Evolutionary conservation across 2,797 vertebrate species (phyloP), one percentile per base, ranked within the genome.

Genomic region (Sebastes iracundus): DNA sequence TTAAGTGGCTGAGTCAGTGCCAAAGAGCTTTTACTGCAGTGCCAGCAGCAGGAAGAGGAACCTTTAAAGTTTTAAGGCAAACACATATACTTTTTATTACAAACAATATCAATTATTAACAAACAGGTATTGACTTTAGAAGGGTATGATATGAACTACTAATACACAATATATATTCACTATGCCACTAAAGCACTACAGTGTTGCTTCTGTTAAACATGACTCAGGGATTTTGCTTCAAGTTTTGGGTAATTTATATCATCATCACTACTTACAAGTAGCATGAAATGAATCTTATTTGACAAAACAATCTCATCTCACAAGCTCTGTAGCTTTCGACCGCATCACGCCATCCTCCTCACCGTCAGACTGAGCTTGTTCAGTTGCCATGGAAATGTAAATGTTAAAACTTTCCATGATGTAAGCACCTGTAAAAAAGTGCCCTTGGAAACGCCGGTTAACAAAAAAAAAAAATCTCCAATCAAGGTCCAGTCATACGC

Each of bases 1-100:
- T 94, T 94, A 92, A 93, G 91, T 90, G 85, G 81, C 67, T 91
- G 90, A 90, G 89, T 81, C 78, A 73, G 62, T 85, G 87, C 82
- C 89, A 90, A 77, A 75, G 76, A 81, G 66, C 42, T 80, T 91
- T 77, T 81, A 77, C 89, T 90, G 90, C 90, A 91, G 85, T 79
- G 82, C 42, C 70, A 63, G 35, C 22, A 61, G 62, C 77, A 84
- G 76, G 20, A 73, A 49, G 58, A 56, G 20, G 33, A 71, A 58
- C 27, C 32, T 68, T 62, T 72, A 42, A 62, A 53, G 30, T 53
- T 66, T 33, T 2, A 23, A 60, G 32, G 35, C 18, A 66, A 71
- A 76, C 3, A 33, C 5, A 32, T 22, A 10, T 30, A 42, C 23
- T 42, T 27, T 33, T 56, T n/a, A n/a, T 59, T 38, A 22, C 9